Evolutionary conservation across 2,113 vertebrate genomes (phyloP).

Genomic region (Aegypius monachus): DNA sequence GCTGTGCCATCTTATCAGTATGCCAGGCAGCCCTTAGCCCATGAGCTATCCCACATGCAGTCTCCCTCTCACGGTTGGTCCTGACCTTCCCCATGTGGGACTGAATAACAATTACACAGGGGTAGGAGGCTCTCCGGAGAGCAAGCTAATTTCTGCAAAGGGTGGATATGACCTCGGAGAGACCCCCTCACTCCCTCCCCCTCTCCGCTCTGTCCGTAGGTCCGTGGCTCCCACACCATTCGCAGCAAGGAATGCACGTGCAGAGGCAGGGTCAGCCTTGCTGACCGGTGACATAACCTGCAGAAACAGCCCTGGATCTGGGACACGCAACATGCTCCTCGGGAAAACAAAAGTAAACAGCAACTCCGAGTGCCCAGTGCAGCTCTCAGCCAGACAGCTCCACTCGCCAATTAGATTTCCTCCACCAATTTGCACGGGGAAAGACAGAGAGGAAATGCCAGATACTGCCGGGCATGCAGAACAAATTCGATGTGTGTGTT

Average conservation of each 20-base stretch:
- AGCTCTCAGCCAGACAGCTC: not conserved
- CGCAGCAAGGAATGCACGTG: not conserved
- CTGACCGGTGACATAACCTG: not conserved
- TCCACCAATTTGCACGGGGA: not conserved
- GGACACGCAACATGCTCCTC: not conserved
- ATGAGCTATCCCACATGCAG: not conserved
- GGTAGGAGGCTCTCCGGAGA: not conserved
- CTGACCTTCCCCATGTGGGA: not conserved
- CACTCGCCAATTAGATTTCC: not conserved
- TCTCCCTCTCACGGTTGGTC: not conserved
- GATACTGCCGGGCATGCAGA: conserved; percentile 1
- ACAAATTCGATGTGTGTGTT: not conserved
- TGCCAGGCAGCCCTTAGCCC: not conserved
- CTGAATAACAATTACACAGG: not conserved
- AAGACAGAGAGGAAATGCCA: not conserved
- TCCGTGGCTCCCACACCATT: accelerated
- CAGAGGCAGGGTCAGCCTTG: not conserved
- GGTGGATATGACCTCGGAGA: not conserved
- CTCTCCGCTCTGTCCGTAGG: accelerated
- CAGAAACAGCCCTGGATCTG: not conserved
- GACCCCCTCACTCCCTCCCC: not conserved
- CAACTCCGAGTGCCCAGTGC: not conserved
- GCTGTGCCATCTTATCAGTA: not conserved
- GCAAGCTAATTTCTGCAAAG: not conserved
- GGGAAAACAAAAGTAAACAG: not conserved